These are phyloP conservation scores for Vultur gryphus DNA, from an alignment of 2,797 vertebrate genomes.

Conservation along the genomic window DNA sequence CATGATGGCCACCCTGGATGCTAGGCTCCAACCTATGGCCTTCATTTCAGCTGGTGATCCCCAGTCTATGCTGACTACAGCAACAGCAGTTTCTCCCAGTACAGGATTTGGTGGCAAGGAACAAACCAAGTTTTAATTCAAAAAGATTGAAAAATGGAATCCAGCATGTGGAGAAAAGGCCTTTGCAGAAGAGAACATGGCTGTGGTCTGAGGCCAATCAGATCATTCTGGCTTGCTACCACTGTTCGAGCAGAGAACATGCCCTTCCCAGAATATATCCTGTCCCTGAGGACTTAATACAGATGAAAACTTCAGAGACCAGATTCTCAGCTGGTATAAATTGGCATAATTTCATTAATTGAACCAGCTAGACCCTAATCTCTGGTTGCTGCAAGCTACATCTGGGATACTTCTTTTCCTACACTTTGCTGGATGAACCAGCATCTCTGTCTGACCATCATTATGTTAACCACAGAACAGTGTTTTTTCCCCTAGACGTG, in stretches of 20 bases:
- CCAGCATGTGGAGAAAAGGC: neutral
- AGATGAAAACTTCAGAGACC: neutral
- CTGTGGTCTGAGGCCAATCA: neutral
- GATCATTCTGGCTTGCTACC: neutral
- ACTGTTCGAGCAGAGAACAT: neutral
- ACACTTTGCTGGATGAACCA: neutral
- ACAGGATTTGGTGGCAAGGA: neutral
- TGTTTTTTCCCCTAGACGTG: neutral
- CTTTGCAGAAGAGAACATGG: neutral
- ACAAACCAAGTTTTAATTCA: neutral
- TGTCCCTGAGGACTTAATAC: neutral
- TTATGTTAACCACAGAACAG: neutral
- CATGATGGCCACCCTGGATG: neutral
- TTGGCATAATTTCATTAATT: neutral
- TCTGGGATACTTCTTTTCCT: neutral
- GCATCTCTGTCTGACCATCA: neutral
- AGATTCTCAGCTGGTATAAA: neutral
- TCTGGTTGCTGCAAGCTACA: neutral
- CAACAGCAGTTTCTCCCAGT: neutral
- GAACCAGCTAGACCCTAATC: neutral
- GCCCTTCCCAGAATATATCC: neutral
- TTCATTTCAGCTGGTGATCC: neutral
- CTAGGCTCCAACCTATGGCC: neutral
- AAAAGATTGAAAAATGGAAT: neutral
- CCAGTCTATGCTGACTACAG: neutral